Evolutionary conservation across 2,113 vertebrate species (phyloP), one percentile per base, ranked within the genome.

Genomic region (Penelope pileata): DNA sequence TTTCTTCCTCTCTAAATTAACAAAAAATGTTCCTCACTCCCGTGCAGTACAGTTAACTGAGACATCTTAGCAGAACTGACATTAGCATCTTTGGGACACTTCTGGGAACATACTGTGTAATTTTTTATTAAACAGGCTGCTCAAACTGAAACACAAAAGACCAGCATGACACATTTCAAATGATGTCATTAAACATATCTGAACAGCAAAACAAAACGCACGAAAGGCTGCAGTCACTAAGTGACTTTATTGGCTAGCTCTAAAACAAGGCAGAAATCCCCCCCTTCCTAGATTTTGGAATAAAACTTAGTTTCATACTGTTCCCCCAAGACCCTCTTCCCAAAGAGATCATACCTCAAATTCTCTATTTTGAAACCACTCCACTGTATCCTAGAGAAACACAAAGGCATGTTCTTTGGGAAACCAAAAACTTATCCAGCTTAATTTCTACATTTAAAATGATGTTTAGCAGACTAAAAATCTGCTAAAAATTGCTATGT

Each of bases 1-100:
- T 94, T 96, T 91, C 90, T 96, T 83, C 80, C 76, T 97, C 91
- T 90, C 66, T 95, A 91, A 91, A 94, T 93, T 96, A 96, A 90
- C 91, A 96, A 93, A 83, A 88, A 94, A 75, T 88, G 90, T 96
- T 96, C 91, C n/a, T 96, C 84, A 48, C 40, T 96, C 83, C 69
- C 84, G 85, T 90, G 80, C 85, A 73, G 93, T 92, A 84, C 83
- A 88, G 79, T 93, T 96, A 96, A 91, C 94, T 93, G 95, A 93
- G 90, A 91, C 48, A 63, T 96, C 76, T 93, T 72, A 14, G n/a
- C 69, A 94, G 91, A 95, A 69, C 76, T 95, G 93, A 95, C 94
- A 84, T 45, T 72, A 91, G 72, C 69, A 88, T 88, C 83, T 91
- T 91, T 17, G n/a, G 90, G 93, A 95, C n/a, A 50, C 76, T 95